Base-by-base conservation (phyloP, 2,797 vertebrate genomes). In the Rousettus madagascariensis region DNA sequence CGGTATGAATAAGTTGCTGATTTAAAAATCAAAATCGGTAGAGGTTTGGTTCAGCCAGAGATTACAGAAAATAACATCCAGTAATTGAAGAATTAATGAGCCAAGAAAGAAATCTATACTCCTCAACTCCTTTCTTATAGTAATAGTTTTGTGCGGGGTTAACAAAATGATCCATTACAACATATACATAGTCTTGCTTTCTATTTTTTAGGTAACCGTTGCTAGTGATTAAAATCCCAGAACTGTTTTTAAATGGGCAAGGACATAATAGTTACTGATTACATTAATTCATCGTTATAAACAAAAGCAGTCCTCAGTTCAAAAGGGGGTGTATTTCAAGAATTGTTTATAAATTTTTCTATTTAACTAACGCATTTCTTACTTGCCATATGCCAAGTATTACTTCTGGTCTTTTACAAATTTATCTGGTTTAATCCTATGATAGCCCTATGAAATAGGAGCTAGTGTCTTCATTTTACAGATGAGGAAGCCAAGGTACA, bases 21-120 rank as follows among this genome's bases (percentile, higher is more conserved):
- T 13, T 97, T 98, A 84, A 98, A 99, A 97, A 69, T 97, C 36
- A 98, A 98, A 98, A 99, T 99, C 97, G 98, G 98, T 19, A 77
- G 26, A 65, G 49, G 72, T 61, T 55, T 59, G 78, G 53, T 55
- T 26, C 19, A 53, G 15, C 15, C 88, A 96, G 85, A 66, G 91
- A 96, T 71, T 92, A 94, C n/a, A 91, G 66, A 55, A 90, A 96
- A 51, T 71, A 95, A 61, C 90, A 87, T 74, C 74, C 83, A 15
- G 77, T 53, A 80, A 96, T 91, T 65, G 20, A 91, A 41, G 89
- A 96, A 63, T 17, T 72, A 43, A 84, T 61, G 57, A 94, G 33
- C 49, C 94, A 96, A 85, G 49, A 86, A 96, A 66, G 86, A 84
- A 84, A 74, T 33, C 55, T 43, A 57, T 2, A 19, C 6, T 82